Evolutionary conservation across 2,113 vertebrate genomes (phyloP), one percentile per base, ranked within the genome.

Genomic region (Melanocharis versteri): DNA sequence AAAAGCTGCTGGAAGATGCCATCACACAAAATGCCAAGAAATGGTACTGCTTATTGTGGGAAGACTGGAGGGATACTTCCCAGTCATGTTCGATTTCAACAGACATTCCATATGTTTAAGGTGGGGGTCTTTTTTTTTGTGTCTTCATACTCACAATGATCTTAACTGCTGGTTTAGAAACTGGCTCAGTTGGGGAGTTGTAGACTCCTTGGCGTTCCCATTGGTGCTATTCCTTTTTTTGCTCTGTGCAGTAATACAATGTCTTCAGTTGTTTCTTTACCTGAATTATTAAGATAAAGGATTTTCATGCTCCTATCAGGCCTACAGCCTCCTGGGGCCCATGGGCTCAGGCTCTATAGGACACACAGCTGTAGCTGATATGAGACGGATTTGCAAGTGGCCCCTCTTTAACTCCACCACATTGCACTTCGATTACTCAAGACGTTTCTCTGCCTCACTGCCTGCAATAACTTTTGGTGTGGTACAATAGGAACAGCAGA

Each of bases 191-290:
- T 11, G 2, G 31, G 28, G 30, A 56, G 39, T 44, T 86, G 57
- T 44, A 47, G 50, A 15, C 0, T 1, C 20, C 45, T 45, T 47
- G 13, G 40, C 51, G 37, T 53, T 89, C 83, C 54, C 53, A 27
- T n/a, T 65, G 62, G 30, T 83, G 71, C 54, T 88, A n/a, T 71
- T 83, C 1, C 54, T 77, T 86, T 93, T 69, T 87, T 90, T 66
- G 2, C 83, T 81, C 68, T 87, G 15, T 68, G 53, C 40, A 73
- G 68, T 68, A 64, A 90, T 39, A 92, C 68, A 77, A 44, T 78
- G 83, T 92, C 84, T 89, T 83, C 56, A 71, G n/a, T 93, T 94
- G 21, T 91, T 94, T 68, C 90, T 84, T 92, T 75, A 96, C 92
- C 86, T 92, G 88, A 93, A 69, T 75, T 60, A 92, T 75, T 60